These are phyloP conservation scores for Zaprionus lineosus DNA, from an alignment of 2,888 invertebrate genomes.

Conservation along the genomic window DNA sequence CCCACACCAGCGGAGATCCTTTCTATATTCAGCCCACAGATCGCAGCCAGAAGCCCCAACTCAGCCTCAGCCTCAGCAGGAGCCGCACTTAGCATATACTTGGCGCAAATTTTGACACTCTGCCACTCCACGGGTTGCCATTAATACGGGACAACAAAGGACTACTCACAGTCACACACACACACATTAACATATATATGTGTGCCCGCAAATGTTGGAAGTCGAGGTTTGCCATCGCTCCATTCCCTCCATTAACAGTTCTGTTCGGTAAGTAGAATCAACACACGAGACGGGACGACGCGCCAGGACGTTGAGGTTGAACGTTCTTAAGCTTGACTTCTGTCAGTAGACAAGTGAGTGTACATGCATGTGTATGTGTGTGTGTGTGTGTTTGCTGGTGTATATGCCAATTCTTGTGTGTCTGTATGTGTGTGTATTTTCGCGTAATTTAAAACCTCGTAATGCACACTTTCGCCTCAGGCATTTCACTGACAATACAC, in stretches of 20 bases:
- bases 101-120: constrained; percentile 71
- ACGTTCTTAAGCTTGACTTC: constrained; percentile 29
- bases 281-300: constrained; percentile 19
- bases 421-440: constrained; percentile 44
- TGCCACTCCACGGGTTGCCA: constrained; percentile 51
- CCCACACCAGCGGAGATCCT: too few relatives aligned
- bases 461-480: constrained; percentile 75
- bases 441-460: constrained; percentile 78
- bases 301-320: constrained; percentile 24
- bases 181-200: too few relatives aligned
- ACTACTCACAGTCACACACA: constrained; percentile 42
- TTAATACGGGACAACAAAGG: constrained; percentile 66
- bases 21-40: too few relatives aligned
- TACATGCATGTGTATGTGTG: not conserved
- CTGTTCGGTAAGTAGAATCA: constrained; percentile 48
- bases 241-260: constrained; percentile 43
- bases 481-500: constrained; percentile 77
- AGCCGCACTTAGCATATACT: constrained; percentile 72
- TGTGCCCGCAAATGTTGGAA: constrained; percentile 50
- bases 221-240: constrained; percentile 19
- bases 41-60: too few relatives aligned
- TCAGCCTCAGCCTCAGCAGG: too few relatives aligned
- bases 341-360: constrained; percentile 13
- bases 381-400: not conserved
- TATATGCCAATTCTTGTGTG: constrained; percentile 18